Conservation (phyloP, 2,113 vertebrate species). For the Alouatta palliata region DNA sequence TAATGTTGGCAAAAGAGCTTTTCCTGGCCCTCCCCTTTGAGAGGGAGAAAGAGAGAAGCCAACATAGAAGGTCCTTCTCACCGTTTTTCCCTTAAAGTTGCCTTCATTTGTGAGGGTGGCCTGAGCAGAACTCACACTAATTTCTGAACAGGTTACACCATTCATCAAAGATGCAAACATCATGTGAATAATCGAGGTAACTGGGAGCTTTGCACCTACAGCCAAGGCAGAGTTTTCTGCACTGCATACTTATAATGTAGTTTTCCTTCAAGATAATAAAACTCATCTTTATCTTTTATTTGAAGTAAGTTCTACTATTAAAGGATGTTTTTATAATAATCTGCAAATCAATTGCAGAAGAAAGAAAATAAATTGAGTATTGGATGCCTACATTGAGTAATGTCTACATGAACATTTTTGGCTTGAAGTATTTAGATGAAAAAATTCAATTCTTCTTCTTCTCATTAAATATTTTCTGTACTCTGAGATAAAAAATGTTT, state of each 20-base stretch:
- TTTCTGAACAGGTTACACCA: not conserved
- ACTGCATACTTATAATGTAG: not conserved
- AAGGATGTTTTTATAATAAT: not conserved
- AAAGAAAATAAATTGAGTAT: conserved; percentile 15
- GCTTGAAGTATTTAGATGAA: conserved; percentile 36
- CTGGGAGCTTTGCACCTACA: not conserved
- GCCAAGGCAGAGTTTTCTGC: not conserved
- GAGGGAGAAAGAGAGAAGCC: not conserved
- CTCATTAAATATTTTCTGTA: conserved; percentile 44
- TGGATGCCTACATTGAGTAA: not conserved
- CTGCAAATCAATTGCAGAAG: not conserved
- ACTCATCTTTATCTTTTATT: conserved; percentile 12
- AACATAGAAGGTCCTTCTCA: not conserved
- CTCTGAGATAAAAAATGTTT: conserved; percentile 52
- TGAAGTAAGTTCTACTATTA: not conserved
- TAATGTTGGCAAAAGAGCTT: not conserved
- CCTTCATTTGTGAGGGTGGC: not conserved
- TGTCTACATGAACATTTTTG: not conserved
- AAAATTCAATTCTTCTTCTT: conserved; percentile 33
- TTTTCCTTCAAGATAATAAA: conserved; percentile 27
- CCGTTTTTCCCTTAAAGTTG: not conserved
- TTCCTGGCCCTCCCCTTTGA: not conserved
- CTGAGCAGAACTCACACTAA: not conserved
- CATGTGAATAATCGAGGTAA: not conserved
- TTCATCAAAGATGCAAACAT: not conserved